Evolutionary conservation across 2,113 vertebrate species (phyloP).

Genomic region (Gobio gobio): DNA sequence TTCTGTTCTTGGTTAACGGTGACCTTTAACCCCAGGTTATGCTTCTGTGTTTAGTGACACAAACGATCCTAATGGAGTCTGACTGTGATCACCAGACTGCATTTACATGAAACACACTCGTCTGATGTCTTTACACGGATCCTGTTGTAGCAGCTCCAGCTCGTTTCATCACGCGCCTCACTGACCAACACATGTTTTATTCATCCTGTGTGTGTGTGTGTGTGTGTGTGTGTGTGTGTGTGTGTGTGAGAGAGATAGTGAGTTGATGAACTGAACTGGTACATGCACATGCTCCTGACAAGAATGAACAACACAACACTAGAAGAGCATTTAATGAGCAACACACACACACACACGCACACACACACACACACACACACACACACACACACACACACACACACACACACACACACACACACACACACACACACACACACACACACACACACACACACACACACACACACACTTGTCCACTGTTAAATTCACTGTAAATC

Average conservation of each 20-base stretch:
- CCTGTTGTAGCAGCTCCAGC: constrained; percentile 14
- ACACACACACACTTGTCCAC: constrained; percentile 38
- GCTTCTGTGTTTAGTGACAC: no score
- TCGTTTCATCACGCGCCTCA: constrained; percentile 12
- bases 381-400: constrained; percentile 44
- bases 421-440: constrained; percentile 47
- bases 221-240: constrained; percentile 16
- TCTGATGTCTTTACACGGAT: background rate
- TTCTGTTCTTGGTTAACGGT: background rate
- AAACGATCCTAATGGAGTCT: background rate
- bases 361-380: constrained; percentile 41
- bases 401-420: constrained; percentile 46
- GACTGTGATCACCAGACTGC: background rate
- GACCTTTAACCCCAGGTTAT: background rate
- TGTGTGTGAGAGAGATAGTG: background rate
- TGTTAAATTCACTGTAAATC: background rate
- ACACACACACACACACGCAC: constrained; percentile 45
- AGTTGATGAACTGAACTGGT: background rate
- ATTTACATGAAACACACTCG: background rate
- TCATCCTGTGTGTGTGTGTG: constrained; percentile 16
- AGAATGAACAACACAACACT: constrained; percentile 52
- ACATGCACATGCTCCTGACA: constrained; percentile 5
- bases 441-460: constrained; percentile 19
- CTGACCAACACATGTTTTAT: constrained; percentile 25
- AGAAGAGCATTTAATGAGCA: constrained; percentile 38